Base-by-base conservation (phyloP, 2,888 invertebrate species). In the Rotaria socialis region DNA sequence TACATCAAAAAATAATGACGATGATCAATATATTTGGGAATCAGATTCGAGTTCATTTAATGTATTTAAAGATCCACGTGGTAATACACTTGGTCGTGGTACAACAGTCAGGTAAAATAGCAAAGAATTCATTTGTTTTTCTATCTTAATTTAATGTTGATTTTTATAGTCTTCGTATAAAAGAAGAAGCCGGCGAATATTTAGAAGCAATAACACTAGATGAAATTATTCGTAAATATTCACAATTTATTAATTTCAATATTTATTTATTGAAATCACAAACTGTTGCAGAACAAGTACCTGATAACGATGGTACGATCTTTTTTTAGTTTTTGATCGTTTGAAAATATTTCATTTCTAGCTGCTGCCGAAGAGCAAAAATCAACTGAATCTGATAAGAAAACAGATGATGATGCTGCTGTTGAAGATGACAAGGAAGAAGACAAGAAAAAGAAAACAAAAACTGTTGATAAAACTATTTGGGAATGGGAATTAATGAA, bases 11-110 rank as follows among this genome's bases (percentile, higher is more conserved):
- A 94, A 96, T 93, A 98, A 98, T 90, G 98, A 99, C 91, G 98
- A 99, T 90, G 98, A 98, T 89, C 96, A 96, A 91, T 97, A 99
- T 92, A 92, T 95, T 88, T 99, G 99, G 98, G 97, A 99, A 91
- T 97, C 97, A 8, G 99, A 98, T 88, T 98, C 98, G 86, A 98
- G 98, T 84, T 97, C 97, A 0, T 99, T 99, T 93, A 97, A 96
- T 4, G 94, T 99, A 43, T 93, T 94, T 85, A 90, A 93, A 0
- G 96, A 95, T 91, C 92, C 92, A 87, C 94, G 94, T 0, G 88
- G 85, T 27, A 85, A 86, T 35, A 80, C 74, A 27, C 58, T 90
- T 50, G 89, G 90, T 86, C 94, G 98, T 89, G 98, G 98, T 88
- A 98, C 98, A 16, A 96, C 95, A 92, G 96, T 96, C 90, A 95